Conservation (phyloP, 2,113 vertebrate species). For the Sebastes fasciatus region DNA sequence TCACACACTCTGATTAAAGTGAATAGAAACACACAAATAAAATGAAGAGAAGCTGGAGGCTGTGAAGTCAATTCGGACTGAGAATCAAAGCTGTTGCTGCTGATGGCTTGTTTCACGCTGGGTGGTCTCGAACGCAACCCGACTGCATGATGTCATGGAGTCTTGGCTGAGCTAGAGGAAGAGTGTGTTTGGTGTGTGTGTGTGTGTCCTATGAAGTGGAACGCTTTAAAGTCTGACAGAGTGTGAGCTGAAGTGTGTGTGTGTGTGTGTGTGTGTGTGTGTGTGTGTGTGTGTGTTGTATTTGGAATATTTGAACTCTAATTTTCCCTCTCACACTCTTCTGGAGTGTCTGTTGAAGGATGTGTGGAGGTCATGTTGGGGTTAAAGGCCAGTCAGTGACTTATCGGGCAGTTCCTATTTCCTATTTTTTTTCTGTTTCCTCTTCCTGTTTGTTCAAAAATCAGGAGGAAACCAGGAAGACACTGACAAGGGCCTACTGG, state of each 20-base stretch:
- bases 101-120: background rate
- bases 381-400: slow-evolving; percentile 11
- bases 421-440: slow-evolving; percentile 24
- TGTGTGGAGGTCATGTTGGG: slow-evolving; percentile 19
- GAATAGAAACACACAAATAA: background rate
- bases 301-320: background rate
- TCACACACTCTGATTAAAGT: background rate
- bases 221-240: background rate
- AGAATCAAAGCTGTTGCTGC: background rate
- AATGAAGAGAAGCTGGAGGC: background rate
- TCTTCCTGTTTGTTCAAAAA: slow-evolving; percentile 58
- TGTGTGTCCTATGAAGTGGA: slow-evolving; percentile 10
- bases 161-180: background rate
- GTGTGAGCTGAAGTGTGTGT: slow-evolving; percentile 11
- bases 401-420: slow-evolving; percentile 36
- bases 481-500: background rate
- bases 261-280: background rate
- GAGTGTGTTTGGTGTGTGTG: slow-evolving; percentile 34
- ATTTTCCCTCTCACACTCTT: background rate
- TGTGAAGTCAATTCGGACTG: background rate
- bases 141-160: slow-evolving; percentile 45
- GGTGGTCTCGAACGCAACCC: slow-evolving; percentile 37
- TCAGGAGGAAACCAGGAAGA: slow-evolving; percentile 17
- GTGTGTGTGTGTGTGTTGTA: background rate
- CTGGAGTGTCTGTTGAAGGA: background rate